Evolutionary conservation across 2,797 vertebrate genomes (phyloP).

Genomic region (Sciaenops ocellatus): DNA sequence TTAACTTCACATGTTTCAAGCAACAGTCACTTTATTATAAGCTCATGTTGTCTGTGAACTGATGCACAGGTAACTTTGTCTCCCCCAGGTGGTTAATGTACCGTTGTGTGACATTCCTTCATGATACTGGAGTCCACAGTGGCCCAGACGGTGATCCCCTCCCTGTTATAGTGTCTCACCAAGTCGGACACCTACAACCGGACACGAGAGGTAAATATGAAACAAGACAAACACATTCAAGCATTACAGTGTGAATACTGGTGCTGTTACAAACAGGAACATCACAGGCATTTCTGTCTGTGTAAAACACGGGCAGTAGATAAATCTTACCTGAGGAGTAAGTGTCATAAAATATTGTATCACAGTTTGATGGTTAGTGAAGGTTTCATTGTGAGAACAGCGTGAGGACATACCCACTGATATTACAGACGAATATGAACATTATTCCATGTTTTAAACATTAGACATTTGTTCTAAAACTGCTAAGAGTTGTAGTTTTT

Average conservation of each 20-base stretch:
- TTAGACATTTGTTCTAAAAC: too few relatives aligned
- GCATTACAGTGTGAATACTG: neutral
- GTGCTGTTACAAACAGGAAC: neutral
- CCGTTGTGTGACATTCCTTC: conserved; percentile 83
- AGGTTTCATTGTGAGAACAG: neutral
- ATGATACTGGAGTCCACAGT: conserved; percentile 79
- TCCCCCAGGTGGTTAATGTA: conserved; percentile 68
- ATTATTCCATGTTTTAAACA: neutral
- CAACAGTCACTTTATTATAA: neutral
- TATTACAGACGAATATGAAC: neutral
- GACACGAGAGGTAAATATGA: neutral
- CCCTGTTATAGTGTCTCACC: conserved; percentile 82
- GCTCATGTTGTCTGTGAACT: neutral
- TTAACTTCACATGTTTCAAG: neutral
- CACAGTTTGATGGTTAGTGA: neutral
- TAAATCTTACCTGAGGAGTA: too few relatives aligned
- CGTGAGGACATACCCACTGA: neutral
- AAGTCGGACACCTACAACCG: conserved; percentile 84
- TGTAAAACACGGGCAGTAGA: neutral
- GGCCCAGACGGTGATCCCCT: conserved; percentile 88
- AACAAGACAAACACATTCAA: neutral
- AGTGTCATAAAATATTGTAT: neutral
- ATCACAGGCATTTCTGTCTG: neutral
- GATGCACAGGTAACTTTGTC: conserved; percentile 24
- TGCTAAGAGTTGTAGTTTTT: neutral